Conservation (phyloP, 1,140 invertebrate genomes). For the Elysia chlorotica region DNA sequence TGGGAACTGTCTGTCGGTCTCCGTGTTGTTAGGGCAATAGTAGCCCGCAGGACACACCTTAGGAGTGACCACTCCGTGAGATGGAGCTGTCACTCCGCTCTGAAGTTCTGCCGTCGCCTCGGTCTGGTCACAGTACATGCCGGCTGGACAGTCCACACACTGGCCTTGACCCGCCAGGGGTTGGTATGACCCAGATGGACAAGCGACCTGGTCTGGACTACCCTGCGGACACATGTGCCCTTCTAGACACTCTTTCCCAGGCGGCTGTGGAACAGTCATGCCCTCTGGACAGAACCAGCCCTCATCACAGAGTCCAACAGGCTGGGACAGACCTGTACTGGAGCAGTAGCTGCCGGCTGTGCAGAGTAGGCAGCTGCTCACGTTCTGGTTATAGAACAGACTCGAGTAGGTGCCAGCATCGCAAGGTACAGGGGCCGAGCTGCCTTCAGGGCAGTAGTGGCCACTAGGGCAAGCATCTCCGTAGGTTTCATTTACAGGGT, state of each 20-base stretch:
- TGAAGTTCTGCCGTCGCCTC: conserved; percentile 56
- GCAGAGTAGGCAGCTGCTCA: conserved; percentile 53
- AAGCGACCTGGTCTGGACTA: conserved; percentile 48
- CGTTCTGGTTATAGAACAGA: conserved; percentile 46
- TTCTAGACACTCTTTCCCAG: conserved; percentile 52
- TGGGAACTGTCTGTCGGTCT: conserved; percentile 43
- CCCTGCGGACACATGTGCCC: conserved; percentile 55
- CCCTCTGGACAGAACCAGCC: conserved; percentile 58
- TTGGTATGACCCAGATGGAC: conserved; percentile 52
- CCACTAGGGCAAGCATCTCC: conserved; percentile 57
- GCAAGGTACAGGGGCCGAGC: conserved; percentile 42
- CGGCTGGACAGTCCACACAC: conserved; percentile 50
- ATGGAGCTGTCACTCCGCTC: conserved; percentile 47
- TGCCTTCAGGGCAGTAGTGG: conserved; percentile 53
- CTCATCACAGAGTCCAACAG: conserved; percentile 47
- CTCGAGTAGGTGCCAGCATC: conserved; percentile 45
- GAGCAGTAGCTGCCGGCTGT: conserved; percentile 57
- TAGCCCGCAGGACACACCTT: conserved; percentile 56
- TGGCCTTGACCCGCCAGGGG: conserved; percentile 43
- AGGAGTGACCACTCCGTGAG: conserved; percentile 57
- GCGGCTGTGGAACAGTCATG: conserved; percentile 52
- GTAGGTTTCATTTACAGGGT: conserved; percentile 53
- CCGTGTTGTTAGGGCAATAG: conserved; percentile 53
- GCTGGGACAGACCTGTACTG: conserved; percentile 43
- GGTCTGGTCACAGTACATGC: conserved; percentile 55